Percentiles rank a stretch among this genome's conserved stretches.
phyloP scores from a whole-genome alignment of 2,888 invertebrate genomes.

The Phaonia tiefii region DNA sequence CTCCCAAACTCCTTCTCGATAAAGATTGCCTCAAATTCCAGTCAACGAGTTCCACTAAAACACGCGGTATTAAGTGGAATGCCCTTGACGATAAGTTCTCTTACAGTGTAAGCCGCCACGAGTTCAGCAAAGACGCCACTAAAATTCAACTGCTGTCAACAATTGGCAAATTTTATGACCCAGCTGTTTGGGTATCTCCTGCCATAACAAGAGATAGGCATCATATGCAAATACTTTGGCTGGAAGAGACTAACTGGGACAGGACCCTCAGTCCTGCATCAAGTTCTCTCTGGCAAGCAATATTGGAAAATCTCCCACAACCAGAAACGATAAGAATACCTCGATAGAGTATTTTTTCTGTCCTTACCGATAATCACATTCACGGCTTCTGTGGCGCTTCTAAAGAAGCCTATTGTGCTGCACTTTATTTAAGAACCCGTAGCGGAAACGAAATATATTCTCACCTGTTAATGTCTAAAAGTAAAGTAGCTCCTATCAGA shows the following conservation, averaged over 20 bases:
- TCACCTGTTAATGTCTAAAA: neutral
- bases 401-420: conserved; percentile 19
- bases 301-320: neutral
- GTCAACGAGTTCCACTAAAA: neutral
- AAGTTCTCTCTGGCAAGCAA: neutral
- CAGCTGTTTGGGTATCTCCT: conserved; percentile 25
- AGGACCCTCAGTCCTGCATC: neutral
- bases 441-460: neutral
- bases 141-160: neutral
- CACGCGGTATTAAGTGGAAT: conserved; percentile 12
- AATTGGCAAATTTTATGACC: neutral
- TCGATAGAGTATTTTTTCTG: conserved; percentile 26
- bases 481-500: neutral
- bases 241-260: conserved; percentile 26
- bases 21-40: neutral
- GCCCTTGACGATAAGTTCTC: neutral
- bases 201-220: conserved; percentile 15
- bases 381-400: conserved; percentile 57
- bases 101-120: neutral
- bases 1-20: neutral
- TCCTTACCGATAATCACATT: neutral
- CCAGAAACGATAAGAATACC: conserved; percentile 32
- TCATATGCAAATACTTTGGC: conserved; percentile 2
- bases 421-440: conserved; percentile 1
- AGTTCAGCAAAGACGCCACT: neutral